Evolutionary conservation across 2,797 vertebrate genomes (phyloP).

Genomic region (Stomatorhinus walkeri): DNA sequence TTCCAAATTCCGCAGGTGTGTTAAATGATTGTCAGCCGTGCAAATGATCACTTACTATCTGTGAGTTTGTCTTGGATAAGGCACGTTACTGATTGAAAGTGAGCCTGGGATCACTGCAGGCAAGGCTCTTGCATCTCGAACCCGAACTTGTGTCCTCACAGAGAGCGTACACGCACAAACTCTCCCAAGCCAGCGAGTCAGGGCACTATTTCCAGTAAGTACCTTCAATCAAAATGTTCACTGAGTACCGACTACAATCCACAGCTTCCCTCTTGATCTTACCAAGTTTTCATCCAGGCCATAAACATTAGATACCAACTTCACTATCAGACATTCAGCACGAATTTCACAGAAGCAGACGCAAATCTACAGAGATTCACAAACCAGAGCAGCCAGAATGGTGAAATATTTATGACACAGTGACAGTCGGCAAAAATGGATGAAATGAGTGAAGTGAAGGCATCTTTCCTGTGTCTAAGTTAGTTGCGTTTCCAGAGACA

Average conservation of each 20-base stretch:
- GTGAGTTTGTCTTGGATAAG: slow-evolving; percentile 75
- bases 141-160: slow-evolving; percentile 48
- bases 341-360: neutral
- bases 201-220: neutral
- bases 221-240: neutral
- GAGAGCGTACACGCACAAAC: neutral
- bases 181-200: neutral
- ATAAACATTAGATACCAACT: neutral
- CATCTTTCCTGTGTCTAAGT: neutral
- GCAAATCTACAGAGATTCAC: neutral
- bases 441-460: neutral
- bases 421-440: neutral
- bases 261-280: neutral
- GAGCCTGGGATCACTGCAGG: slow-evolving; percentile 78
- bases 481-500: neutral
- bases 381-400: neutral
- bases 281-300: neutral
- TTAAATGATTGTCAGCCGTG: slow-evolving; percentile 77
- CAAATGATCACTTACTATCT: slow-evolving; percentile 85
- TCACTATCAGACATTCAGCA: neutral
- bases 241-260: neutral
- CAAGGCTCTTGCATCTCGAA: slow-evolving; percentile 69
- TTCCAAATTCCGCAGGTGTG: slow-evolving; percentile 65
- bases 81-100: slow-evolving; percentile 87
- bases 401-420: slow-evolving; percentile 1